These are phyloP conservation scores for Anomalospiza imberbis DNA, from an alignment of 2,797 vertebrate species.

Conservation along the genomic window DNA sequence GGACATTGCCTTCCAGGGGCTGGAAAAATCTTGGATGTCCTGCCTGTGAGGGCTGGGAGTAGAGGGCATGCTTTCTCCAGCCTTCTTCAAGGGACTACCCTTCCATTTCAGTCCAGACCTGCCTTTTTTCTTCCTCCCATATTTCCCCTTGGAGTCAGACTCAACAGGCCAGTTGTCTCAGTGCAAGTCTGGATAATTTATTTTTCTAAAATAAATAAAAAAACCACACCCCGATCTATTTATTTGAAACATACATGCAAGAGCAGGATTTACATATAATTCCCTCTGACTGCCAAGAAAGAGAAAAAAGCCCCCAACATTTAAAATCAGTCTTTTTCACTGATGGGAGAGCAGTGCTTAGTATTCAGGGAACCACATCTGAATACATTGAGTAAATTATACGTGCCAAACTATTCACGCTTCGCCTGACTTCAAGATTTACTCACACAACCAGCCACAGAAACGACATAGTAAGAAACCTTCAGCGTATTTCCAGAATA, in stretches of 20 bases:
- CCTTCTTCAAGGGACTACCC: background rate
- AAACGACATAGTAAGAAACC: background rate
- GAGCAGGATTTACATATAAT: background rate
- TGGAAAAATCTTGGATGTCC: background rate
- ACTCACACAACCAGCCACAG: background rate
- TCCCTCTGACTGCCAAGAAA: background rate
- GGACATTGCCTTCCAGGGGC: background rate
- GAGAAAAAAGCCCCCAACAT: background rate
- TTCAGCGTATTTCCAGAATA: background rate
- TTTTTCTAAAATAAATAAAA: background rate
- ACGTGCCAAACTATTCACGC: background rate
- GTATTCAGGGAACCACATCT: background rate
- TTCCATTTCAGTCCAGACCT: background rate
- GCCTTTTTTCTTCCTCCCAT: background rate
- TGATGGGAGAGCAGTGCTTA: background rate
- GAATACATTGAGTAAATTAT: conserved; percentile 30
- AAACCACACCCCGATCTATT: background rate
- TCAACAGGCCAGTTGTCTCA: background rate
- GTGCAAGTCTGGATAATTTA: background rate
- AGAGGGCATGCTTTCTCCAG: rapidly evolving
- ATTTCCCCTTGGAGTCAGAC: background rate
- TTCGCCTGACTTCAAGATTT: conserved; percentile 8
- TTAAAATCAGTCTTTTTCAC: background rate
- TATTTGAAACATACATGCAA: background rate
- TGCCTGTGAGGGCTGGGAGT: background rate